Percentiles rank a stretch among this genome's conserved stretches.
Evolutionary conservation across 2,113 vertebrate genomes (phyloP).

Genomic region (Pluvianellus socialis): DNA sequence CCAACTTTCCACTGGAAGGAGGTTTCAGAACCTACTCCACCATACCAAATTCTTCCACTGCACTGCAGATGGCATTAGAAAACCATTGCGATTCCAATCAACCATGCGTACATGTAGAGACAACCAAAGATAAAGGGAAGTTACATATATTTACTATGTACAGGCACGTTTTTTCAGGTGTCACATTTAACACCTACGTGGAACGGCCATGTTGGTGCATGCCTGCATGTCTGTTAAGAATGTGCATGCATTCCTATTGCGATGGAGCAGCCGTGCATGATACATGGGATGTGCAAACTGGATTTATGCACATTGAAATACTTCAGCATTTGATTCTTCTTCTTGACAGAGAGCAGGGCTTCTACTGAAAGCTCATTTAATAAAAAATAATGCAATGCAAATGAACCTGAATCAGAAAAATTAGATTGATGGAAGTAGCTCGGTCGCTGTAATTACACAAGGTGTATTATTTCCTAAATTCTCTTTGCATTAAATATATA

Average conservation of each 20-base stretch:
- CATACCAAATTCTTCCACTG: not conserved
- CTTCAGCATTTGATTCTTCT: not conserved
- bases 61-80: not conserved
- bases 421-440: conserved; percentile 79
- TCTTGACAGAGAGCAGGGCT: conserved; percentile 55
- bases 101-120: not conserved
- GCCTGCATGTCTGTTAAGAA: not conserved
- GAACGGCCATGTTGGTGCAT: not conserved
- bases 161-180: not conserved
- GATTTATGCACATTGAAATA: not conserved
- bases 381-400: conserved; percentile 80
- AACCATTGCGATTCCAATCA: not conserved
- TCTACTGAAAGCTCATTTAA: conserved; percentile 73
- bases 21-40: not conserved
- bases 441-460: conserved; percentile 79
- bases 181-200: not conserved
- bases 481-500: conserved; percentile 81
- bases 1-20: not conserved
- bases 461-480: conserved; percentile 83
- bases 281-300: not conserved
- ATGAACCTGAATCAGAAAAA: conserved; percentile 76
- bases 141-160: not conserved
- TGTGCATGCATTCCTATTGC: not conserved
- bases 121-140: not conserved
- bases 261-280: not conserved